Conservation (phyloP, 2,797 vertebrate species). For the Euthynnus affinis region DNA sequence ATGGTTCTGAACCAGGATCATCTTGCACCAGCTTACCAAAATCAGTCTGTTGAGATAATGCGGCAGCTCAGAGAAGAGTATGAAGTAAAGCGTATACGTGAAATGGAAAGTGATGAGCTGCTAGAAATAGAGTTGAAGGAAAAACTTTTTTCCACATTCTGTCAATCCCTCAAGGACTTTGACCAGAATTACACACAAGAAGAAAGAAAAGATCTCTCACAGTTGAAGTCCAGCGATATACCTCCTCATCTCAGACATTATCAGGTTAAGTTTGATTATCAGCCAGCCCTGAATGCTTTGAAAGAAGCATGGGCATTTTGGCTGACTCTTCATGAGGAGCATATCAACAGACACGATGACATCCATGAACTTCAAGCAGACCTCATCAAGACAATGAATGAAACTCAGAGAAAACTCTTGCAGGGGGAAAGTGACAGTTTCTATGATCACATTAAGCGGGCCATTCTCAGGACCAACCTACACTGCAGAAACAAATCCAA, state of each 20-base stretch:
- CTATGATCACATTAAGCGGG: constrained; percentile 6
- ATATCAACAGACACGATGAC: constrained; percentile 1
- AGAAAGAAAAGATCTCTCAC: neutral
- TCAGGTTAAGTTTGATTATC: neutral
- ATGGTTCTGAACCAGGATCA: no score
- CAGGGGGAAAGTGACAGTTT: neutral
- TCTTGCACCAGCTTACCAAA: no score
- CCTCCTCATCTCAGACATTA: neutral
- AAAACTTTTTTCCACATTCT: constrained; percentile 2
- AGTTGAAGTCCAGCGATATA: neutral
- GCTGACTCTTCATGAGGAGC: constrained; percentile 7
- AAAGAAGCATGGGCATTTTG: constrained; percentile 3
- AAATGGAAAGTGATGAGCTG: neutral
- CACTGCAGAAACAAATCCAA: constrained; percentile 5
- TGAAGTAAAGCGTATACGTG: neutral
- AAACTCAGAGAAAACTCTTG: neutral
- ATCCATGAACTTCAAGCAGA: neutral
- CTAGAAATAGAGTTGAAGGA: neutral
- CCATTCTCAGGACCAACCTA: neutral
- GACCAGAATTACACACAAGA: neutral
- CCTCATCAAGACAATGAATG: neutral
- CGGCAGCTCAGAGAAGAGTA: no score
- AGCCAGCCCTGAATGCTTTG: constrained; percentile 2
- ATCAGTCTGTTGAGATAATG: no score
- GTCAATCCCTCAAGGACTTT: neutral